Conservation (phyloP, 2,888 invertebrate genomes). For the Drosophila fulvimacula region DNA sequence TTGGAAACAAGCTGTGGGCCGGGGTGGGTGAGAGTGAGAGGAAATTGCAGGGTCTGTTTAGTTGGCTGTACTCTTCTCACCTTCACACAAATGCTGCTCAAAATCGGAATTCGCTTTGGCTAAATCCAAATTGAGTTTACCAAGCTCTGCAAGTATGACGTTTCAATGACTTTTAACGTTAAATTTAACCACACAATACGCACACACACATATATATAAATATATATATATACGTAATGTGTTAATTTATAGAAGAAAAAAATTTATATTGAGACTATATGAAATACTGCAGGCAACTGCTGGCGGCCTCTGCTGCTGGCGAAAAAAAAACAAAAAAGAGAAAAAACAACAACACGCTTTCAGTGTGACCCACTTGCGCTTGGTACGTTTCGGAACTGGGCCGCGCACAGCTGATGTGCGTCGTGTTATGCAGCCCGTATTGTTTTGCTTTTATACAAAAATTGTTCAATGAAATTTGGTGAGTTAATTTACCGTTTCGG, state of each 20-base stretch:
- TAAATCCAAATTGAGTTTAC: conserved; percentile 78
- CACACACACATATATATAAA: neutral
- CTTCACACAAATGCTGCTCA: conserved; percentile 82
- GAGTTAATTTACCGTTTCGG: conserved; percentile 72
- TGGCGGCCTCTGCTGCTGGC: conserved; percentile 48
- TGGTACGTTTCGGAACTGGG: conserved; percentile 46
- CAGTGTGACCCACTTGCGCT: conserved; percentile 54
- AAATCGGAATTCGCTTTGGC: conserved; percentile 78
- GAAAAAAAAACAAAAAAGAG: conserved; percentile 38
- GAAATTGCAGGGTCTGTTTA: neutral
- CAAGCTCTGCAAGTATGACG: conserved; percentile 71
- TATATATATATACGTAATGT: conserved; percentile 3
- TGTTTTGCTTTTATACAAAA: conserved; percentile 5
- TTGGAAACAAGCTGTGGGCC: neutral
- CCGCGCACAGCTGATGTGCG: conserved; percentile 57
- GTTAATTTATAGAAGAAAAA: conserved; percentile 31
- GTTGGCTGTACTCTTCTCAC: conserved; percentile 53
- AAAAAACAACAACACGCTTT: conserved; percentile 52
- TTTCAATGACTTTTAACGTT: conserved; percentile 24
- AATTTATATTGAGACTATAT: conserved; percentile 10
- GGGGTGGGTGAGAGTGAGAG: neutral
- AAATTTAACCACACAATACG: conserved; percentile 27
- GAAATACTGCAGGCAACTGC: conserved; percentile 55
- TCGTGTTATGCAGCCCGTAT: conserved; percentile 38
- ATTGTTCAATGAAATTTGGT: conserved; percentile 24